Evolutionary conservation across 2,113 vertebrate species (phyloP), one percentile per base, ranked within the genome.

Genomic region (Heterotis niloticus): DNA sequence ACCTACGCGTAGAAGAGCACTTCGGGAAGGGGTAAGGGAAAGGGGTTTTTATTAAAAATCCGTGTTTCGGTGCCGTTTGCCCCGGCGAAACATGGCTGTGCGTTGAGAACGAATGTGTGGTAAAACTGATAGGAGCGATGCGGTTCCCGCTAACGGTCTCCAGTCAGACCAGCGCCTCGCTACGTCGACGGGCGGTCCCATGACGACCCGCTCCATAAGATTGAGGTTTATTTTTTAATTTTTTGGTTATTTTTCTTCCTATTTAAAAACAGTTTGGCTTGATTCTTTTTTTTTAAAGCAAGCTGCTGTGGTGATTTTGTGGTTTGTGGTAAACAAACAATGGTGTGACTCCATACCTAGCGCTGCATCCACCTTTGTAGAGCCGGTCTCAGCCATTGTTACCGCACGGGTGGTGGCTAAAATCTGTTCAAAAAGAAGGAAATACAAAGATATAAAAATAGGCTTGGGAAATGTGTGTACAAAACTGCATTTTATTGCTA

Each of bases 11-110:
- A 64, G 56, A 59, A 60, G 57, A 72, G 72, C 59, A 64, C 26
- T 29, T 60, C 28, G 20, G 52, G 51, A 79, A 64, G 54, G 78
- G 78, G 78, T 79, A 64, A 64, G 78, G 64, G 12, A 72, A n/a
- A 24, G 20, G 10, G 1, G 16, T 62, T 60, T 23, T 28, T 29
- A 26, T 5, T 54, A 56, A 67, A 20, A 59, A 69, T 78, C 52
- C 18, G 52, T 59, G 11, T 5, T 28, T 34, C 59, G 24, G 24
- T 60, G 59, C 3, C 56, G 29, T 64, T 29, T 10, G 28, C 12
- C 1, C 5, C 9, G 28, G 62, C 14, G 23, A 20, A 75, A 75
- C 34, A 60, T 75, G 26, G 11, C 59, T 34, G 59, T 16, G 34
- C 26, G 34, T 34, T 62, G 62, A 60, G 34, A 20, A 34, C 20